A percentile compares a stretch with the other conserved stretches of the same genome.
phyloP scores from a whole-genome alignment of 1,140 invertebrate genomes.

The Zaprionus nigranus region DNA sequence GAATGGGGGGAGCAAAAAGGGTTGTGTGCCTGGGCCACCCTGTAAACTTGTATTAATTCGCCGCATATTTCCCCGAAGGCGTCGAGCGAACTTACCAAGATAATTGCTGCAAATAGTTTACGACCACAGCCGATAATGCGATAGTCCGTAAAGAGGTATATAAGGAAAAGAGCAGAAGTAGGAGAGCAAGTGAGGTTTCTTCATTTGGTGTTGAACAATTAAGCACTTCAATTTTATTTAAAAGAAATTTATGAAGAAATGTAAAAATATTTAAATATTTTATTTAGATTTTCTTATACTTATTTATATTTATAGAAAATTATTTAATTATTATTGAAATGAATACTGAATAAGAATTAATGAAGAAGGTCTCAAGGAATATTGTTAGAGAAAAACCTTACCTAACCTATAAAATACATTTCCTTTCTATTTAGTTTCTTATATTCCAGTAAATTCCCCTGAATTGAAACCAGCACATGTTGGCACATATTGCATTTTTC shows the following conservation, averaged over 20 bases:
- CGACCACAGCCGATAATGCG: slow-evolving; percentile 68
- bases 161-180: not conserved
- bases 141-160: slow-evolving; percentile 20
- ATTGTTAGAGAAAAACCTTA: too few species aligned
- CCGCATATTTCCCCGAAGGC: slow-evolving; percentile 76
- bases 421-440: not conserved
- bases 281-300: too few species aligned
- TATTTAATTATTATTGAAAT: too few species aligned
- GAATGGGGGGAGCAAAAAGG: slow-evolving; percentile 45
- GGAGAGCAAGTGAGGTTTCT: not conserved
- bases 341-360: too few species aligned
- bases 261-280: too few species aligned
- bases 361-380: too few species aligned
- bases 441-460: not conserved
- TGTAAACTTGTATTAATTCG: slow-evolving; percentile 66
- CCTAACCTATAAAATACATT: too few species aligned
- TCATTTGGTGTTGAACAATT: not conserved
- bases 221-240: not conserved
- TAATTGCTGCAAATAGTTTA: slow-evolving; percentile 80
- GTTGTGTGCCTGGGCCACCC: slow-evolving; percentile 38
- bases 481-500: slow-evolving; percentile 18
- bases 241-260: not conserved
- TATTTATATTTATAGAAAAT: too few species aligned
- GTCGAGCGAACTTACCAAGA: slow-evolving; percentile 64
- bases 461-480: not conserved